These are phyloP conservation scores for Syngnathus acus DNA, from an alignment of 2,797 vertebrate species.

Conservation along the genomic window DNA sequence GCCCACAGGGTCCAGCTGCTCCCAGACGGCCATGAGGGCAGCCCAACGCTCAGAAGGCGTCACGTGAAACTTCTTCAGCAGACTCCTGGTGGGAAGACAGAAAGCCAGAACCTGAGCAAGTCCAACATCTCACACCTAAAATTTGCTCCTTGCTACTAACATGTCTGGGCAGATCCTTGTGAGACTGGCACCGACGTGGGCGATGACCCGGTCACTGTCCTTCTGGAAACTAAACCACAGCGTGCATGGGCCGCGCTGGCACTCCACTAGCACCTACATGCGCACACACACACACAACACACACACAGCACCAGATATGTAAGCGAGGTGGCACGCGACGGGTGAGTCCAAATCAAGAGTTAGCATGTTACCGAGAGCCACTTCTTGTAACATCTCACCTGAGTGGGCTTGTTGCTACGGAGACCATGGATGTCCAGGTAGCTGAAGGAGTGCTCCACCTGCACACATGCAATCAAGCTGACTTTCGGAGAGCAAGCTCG, in stretches of 20 bases:
- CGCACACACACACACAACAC: too few species aligned
- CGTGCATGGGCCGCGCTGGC: slow-evolving; percentile 75
- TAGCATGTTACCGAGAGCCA: neutral
- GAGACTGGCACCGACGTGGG: slow-evolving; percentile 78
- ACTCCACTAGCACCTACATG: slow-evolving; percentile 79
- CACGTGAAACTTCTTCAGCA: slow-evolving; percentile 84
- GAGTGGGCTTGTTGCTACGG: neutral
- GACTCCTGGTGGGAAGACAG: slow-evolving; percentile 62
- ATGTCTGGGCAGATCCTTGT: slow-evolving; percentile 79
- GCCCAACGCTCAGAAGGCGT: slow-evolving; percentile 79
- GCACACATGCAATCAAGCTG: neutral
- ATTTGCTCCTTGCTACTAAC: slow-evolving; percentile 47
- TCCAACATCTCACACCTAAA: too few species aligned
- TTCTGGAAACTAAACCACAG: slow-evolving; percentile 75
- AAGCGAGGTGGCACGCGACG: too few species aligned
- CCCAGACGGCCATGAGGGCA: slow-evolving; percentile 80
- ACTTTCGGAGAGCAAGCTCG: too few species aligned
- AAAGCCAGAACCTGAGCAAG: neutral
- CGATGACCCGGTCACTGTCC: slow-evolving; percentile 81
- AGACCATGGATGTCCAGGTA: neutral
- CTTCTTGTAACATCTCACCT: neutral
- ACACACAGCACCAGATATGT: too few species aligned
- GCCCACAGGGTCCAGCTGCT: slow-evolving; percentile 77
- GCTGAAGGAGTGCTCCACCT: slow-evolving; percentile 3
- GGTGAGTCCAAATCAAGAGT: too few species aligned